These are phyloP conservation scores for Pygoscelis antarcticus DNA, from an alignment of 2,113 vertebrate genomes.

Conservation along the genomic window DNA sequence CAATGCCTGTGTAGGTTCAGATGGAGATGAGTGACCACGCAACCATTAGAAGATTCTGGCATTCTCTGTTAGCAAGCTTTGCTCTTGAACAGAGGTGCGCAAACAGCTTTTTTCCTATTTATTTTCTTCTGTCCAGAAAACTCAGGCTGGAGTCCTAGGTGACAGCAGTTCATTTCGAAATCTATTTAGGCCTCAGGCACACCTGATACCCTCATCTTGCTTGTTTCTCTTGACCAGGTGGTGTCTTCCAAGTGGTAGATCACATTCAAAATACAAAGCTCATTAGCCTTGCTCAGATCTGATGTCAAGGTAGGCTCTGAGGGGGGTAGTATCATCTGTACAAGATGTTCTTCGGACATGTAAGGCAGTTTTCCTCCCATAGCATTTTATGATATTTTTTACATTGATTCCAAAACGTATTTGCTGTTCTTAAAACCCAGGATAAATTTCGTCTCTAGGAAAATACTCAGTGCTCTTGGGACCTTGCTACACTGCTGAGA, in stretches of 20 bases:
- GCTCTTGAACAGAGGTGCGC: not conserved
- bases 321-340: accelerated
- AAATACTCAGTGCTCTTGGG: not conserved
- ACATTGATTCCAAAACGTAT: not conserved
- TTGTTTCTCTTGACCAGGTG: not conserved
- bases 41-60: not conserved
- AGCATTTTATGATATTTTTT: not conserved
- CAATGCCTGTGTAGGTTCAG: not conserved
- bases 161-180: not conserved
- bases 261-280: not conserved
- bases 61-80: not conserved
- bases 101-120: not conserved
- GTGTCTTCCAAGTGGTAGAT: not conserved
- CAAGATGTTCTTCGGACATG: not conserved
- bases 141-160: not conserved
- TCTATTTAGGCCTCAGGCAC: not conserved
- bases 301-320: not conserved
- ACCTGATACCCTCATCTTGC: not conserved
- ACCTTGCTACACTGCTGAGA: not conserved
- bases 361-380: not conserved
- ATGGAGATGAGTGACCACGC: not conserved
- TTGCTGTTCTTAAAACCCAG: not conserved
- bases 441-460: not conserved
- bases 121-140: not conserved
- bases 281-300: not conserved